phyloP scores from a whole-genome alignment of 1,140 invertebrate genomes.

The Drosophila biarmipes region DNA sequence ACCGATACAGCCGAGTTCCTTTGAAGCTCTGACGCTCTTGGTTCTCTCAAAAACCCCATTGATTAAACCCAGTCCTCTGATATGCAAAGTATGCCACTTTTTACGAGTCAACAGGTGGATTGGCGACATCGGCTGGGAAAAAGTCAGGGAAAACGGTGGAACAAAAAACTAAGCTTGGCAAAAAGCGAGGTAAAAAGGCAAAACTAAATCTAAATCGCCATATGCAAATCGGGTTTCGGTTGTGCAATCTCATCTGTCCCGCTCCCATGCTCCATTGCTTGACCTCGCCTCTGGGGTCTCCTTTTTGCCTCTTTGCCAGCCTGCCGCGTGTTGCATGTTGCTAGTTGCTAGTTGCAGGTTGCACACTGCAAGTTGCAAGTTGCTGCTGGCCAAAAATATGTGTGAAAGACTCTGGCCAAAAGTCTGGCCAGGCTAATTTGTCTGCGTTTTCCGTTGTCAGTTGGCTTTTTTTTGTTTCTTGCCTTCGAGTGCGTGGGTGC shows the following conservation, averaged over 20 bases:
- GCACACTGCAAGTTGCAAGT: conserved; percentile 35
- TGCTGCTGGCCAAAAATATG: conserved; percentile 30
- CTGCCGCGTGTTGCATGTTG: conserved; percentile 14
- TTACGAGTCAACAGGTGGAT: conserved; percentile 41
- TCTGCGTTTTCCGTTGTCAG: conserved; percentile 40
- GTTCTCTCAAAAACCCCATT: conserved; percentile 23
- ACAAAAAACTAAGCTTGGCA: conserved; percentile 32
- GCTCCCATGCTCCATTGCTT: conserved; percentile 67
- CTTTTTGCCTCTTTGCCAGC: conserved; percentile 15
- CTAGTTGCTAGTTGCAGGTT: conserved; percentile 17
- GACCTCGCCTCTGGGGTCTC: conserved; percentile 61
- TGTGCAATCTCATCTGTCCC: conserved; percentile 62
- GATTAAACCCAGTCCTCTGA: conserved; percentile 32
- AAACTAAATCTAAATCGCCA: conserved; percentile 67
- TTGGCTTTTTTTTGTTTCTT: conserved; percentile 10
- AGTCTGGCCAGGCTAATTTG: conserved; percentile 63
- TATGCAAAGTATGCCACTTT: conserved; percentile 40
- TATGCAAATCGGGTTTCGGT: conserved; percentile 73
- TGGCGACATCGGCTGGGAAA: conserved; percentile 39
- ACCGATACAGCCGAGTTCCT: neutral
- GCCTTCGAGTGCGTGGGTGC: conserved; percentile 60
- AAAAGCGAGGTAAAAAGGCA: conserved; percentile 16
- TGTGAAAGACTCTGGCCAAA: conserved; percentile 53
- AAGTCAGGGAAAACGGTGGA: conserved; percentile 16
- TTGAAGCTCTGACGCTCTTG: conserved; percentile 8